These are phyloP conservation scores for Parasteatoda tepidariorum DNA, from an alignment of 1,140 invertebrate genomes.

Conservation along the genomic window DNA sequence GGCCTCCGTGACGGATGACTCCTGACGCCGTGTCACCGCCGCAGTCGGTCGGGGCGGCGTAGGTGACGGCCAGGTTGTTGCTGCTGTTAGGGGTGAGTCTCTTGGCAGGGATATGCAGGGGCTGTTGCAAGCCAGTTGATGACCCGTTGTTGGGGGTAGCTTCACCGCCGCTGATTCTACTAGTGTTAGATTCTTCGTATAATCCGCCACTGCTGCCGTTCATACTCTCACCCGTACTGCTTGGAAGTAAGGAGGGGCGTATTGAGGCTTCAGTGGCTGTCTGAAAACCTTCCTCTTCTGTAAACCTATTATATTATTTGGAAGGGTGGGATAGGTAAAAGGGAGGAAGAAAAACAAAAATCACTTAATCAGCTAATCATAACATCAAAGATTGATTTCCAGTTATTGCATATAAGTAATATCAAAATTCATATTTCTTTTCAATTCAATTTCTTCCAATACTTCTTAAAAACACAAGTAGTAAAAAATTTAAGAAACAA, in stretches of 20 bases:
- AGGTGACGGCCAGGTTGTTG: conserved; percentile 65
- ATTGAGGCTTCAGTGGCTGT: background rate
- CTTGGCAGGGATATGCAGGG: conserved; percentile 86
- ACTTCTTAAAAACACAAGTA: background rate
- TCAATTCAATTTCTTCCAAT: background rate
- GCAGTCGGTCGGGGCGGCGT: conserved; percentile 69
- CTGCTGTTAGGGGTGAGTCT: conserved; percentile 72
- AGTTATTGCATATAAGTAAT: background rate
- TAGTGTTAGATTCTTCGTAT: conserved; percentile 37
- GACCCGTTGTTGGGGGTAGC: background rate
- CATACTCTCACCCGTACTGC: background rate
- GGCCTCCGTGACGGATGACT: conserved; percentile 79
- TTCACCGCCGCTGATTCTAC: conserved; percentile 14
- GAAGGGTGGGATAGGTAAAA: background rate
- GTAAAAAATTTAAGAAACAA: background rate
- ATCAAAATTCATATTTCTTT: background rate
- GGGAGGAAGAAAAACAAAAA: conserved; percentile 13
- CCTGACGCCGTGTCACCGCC: conserved; percentile 67
- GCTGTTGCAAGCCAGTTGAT: conserved; percentile 64
- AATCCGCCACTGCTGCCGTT: conserved; percentile 45
- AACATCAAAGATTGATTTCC: background rate
- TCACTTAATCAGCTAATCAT: background rate
- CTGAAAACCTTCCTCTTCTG: conserved; percentile 34
- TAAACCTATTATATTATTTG: conserved; percentile 28
- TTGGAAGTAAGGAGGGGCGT: conserved; percentile 16